phyloP scores from a whole-genome alignment of 2,888 invertebrate genomes.

The Melipona bicolor region DNA sequence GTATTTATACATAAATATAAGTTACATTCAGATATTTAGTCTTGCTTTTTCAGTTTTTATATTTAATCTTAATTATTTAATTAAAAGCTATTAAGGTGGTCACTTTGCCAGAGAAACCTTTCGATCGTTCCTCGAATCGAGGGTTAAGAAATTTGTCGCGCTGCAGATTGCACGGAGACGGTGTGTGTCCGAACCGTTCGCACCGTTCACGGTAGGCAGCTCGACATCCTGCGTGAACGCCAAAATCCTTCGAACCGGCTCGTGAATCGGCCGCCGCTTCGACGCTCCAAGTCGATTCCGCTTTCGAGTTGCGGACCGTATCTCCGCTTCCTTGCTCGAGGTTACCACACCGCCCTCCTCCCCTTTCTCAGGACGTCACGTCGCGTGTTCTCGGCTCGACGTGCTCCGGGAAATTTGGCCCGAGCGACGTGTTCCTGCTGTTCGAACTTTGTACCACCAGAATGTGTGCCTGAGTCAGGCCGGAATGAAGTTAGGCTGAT shows the following conservation, averaged over 20 bases:
- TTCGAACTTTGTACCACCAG: neutral
- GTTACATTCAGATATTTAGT: too few relatives aligned
- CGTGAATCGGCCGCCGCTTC: slow-evolving; percentile 53
- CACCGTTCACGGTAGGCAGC: slow-evolving; percentile 22
- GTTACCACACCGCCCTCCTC: slow-evolving; percentile 37
- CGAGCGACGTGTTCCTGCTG: neutral
- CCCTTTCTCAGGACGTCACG: slow-evolving; percentile 41
- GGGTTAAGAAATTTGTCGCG: neutral
- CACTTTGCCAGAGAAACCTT: neutral
- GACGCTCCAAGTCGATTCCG: slow-evolving; percentile 73
- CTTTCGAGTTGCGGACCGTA: slow-evolving; percentile 76
- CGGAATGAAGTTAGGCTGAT: neutral
- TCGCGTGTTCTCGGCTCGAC: slow-evolving; percentile 11
- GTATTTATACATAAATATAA: too few relatives aligned
- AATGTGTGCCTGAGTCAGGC: neutral
- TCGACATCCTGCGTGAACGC: slow-evolving; percentile 40
- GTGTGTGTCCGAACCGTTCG: neutral
- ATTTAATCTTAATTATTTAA: too few relatives aligned
- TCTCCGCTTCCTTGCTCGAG: slow-evolving; percentile 79
- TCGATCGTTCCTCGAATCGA: neutral
- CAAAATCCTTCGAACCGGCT: slow-evolving; percentile 58
- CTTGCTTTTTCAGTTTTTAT: too few relatives aligned
- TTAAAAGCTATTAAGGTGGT: neutral
- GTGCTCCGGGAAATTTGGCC: slow-evolving; percentile 22
- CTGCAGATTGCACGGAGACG: neutral